phyloP scores from a whole-genome alignment of 2,888 invertebrate genomes.

The Clostera curtula region DNA sequence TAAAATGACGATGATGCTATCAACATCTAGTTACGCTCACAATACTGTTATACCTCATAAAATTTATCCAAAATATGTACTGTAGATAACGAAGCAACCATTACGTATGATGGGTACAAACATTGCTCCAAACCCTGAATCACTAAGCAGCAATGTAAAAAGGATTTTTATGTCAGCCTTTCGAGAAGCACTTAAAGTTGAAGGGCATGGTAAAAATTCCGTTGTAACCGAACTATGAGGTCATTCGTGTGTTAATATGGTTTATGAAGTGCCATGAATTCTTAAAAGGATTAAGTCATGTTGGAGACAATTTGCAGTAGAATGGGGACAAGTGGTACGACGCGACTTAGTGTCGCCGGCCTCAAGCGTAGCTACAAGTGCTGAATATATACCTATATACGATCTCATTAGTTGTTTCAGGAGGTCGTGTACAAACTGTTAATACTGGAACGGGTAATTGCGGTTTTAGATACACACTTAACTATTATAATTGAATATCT shows the following conservation, averaged over 20 bases:
- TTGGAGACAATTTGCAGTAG: constrained; percentile 53
- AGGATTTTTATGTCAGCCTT: constrained; percentile 5
- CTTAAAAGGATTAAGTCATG: constrained; percentile 64
- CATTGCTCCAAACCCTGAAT: constrained; percentile 27
- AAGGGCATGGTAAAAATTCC: constrained; percentile 14
- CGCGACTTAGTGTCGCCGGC: constrained; percentile 48
- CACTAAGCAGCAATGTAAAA: constrained; percentile 22
- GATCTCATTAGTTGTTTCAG: too few relatives aligned
- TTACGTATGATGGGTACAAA: constrained; percentile 5
- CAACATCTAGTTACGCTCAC: too few relatives aligned
- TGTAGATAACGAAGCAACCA: neutral
- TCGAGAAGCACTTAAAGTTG: constrained; percentile 7
- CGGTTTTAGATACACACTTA: too few relatives aligned
- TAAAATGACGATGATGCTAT: too few relatives aligned
- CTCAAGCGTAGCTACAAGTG: constrained; percentile 18
- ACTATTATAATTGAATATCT: too few relatives aligned
- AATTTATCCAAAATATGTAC: neutral
- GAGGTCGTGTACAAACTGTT: too few relatives aligned
- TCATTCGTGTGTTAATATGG: constrained; percentile 46
- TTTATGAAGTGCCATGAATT: constrained; percentile 36
- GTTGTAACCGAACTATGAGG: constrained; percentile 28
- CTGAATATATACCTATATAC: constrained; percentile 20
- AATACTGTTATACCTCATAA: too few relatives aligned
- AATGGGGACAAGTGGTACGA: constrained; percentile 60
- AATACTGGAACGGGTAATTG: too few relatives aligned